Evolutionary conservation across 1,140 invertebrate genomes (phyloP), one percentile per base, ranked within the genome.

Genomic region (Calliphora vicina): DNA sequence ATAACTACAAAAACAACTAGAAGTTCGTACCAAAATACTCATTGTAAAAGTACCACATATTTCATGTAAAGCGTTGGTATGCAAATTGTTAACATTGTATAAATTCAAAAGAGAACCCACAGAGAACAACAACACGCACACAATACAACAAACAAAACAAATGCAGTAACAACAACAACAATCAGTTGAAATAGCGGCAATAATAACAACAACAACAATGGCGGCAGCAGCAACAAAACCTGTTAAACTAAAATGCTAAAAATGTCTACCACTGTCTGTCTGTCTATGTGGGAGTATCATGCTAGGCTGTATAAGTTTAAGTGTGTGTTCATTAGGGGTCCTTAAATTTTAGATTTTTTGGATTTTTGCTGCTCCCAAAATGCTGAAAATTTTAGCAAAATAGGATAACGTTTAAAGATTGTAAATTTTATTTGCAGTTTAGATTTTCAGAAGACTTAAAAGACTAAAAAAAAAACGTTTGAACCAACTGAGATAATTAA

Each of bases 21-120:
- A 6, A 35, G 35, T 35, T 35, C 35, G 8, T 6, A 6, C 45
- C 8, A 50, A 57, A 67, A 67, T 67, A 67, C 61, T 67, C 23
- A 67, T 23, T 67, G 61, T 67, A 23, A 67, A 67, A 67, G 61
- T 23, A 67, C 61, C 61, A 67, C 61, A 67, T 67, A 67, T 67
- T 67, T 67, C 61, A 67, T 67, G 61, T 67, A 67, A 67, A 67
- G 61, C 61, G 61, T 67, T 67, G 61, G 61, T 23, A 67, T 67
- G 61, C 61, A 67, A 67, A 67, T 67, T 67, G 61, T 67, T 67
- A 67, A 67, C 61, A 67, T 67, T 67, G 61, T 67, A 67, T 67
- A 25, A 20, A 67, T 67, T 67, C 61, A 67, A 67, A 57, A 67
- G 20, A 67, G 61, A 67, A 67, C 61, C 61, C 61, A 67, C 61